Conservation (phyloP, 2,113 vertebrate genomes). For the Entomyzon cyanotis region DNA sequence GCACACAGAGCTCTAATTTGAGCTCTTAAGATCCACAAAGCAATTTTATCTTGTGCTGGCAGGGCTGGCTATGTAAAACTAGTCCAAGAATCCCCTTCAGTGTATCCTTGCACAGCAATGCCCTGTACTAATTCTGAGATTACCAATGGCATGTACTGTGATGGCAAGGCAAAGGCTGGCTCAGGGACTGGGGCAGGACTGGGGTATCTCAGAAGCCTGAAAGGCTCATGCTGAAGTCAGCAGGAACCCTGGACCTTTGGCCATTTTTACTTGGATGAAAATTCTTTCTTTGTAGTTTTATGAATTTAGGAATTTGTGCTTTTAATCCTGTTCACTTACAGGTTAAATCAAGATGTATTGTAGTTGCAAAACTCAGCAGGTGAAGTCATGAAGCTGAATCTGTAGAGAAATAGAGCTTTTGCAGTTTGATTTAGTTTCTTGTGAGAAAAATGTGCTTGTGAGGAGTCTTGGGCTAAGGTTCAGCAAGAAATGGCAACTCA, state of each 20-base stretch:
- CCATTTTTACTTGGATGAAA: not conserved
- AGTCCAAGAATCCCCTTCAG: not conserved
- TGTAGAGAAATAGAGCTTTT: not conserved
- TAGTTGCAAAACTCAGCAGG: not conserved
- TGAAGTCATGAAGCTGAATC: not conserved
- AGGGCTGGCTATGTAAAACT: not conserved
- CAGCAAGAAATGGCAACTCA: not conserved
- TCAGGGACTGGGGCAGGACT: not conserved
- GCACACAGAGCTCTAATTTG: not conserved
- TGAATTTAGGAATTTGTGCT: not conserved
- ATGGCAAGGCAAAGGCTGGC: not conserved
- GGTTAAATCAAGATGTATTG: not conserved
- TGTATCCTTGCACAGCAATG: not conserved
- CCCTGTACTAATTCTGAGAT: not conserved
- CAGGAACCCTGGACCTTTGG: not conserved
- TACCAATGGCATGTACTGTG: not conserved
- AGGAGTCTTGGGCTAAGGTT: not conserved
- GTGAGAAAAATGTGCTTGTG: not conserved
- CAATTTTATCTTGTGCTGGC: not conserved
- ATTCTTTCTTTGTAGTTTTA: not conserved
- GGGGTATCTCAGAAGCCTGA: not conserved
- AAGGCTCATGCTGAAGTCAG: not conserved
- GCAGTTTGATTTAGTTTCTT: not conserved
- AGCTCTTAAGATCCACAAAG: not conserved
- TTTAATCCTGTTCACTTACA: not conserved